Conservation (phyloP, 2,888 invertebrate species). For the Drosophila prostipennis region DNA sequence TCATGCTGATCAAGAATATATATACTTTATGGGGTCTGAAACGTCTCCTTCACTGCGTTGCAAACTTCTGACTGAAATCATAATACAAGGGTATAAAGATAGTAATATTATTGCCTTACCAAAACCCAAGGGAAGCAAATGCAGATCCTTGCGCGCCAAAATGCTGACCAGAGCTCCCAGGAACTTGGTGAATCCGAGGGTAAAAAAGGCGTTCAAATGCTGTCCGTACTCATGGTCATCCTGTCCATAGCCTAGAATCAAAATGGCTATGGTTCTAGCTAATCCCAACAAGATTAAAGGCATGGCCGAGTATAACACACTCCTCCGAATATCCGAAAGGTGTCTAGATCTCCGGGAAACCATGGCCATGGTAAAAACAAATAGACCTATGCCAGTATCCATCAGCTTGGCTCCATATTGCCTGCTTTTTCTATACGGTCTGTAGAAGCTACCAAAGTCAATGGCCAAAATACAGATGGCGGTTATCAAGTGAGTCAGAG, state of each 20-base stretch:
- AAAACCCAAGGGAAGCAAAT: constrained; percentile 84
- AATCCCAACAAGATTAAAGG: constrained; percentile 87
- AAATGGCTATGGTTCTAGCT: constrained; percentile 86
- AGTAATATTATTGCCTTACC: constrained; percentile 51
- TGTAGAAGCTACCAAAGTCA: constrained; percentile 95
- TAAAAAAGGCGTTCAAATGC: constrained; percentile 99
- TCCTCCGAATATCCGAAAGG: constrained; percentile 62
- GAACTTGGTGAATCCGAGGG: constrained; percentile 93
- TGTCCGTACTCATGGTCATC: constrained; percentile 97
- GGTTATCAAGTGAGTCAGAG: constrained; percentile 90
- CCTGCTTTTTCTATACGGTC: constrained; percentile 94
- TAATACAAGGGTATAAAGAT: too few species aligned
- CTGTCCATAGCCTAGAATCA: constrained; percentile 91
- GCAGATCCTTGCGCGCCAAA: constrained; percentile 51
- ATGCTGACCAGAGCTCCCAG: constrained; percentile 86
- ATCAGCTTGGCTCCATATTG: constrained; percentile 94
- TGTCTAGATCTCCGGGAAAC: constrained; percentile 86
- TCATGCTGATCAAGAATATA: too few species aligned
- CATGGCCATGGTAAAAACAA: constrained; percentile 92
- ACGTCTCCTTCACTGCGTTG: too few species aligned
- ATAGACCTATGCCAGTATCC: constrained; percentile 98
- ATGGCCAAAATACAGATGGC: constrained; percentile 95
- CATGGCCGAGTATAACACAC: constrained; percentile 77
- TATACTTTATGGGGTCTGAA: too few species aligned
- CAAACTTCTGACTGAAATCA: too few species aligned